A percentile compares a stretch with the other conserved stretches of the same genome.
Conservation (phyloP, 2,113 vertebrate species). For the Coracopsis vasa region DNA sequence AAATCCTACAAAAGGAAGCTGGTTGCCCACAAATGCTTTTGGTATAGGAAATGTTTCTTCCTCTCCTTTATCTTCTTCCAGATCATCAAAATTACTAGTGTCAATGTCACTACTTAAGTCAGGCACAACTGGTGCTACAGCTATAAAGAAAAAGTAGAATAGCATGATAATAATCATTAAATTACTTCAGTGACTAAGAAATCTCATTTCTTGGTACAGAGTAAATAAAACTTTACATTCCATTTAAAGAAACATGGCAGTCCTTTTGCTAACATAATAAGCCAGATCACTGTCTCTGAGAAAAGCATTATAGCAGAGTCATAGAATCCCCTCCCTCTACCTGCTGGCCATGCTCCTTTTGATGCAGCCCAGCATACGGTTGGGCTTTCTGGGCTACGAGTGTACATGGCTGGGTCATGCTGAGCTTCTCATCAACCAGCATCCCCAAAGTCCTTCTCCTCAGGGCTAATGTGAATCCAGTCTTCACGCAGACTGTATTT, state of each 20-base stretch:
- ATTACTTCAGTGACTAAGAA: not conserved
- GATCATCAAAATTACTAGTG: conserved; percentile 98
- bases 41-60: conserved; percentile 98
- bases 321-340: not conserved
- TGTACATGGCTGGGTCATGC: not conserved
- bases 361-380: not conserved
- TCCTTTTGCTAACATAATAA: not conserved
- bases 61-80: conserved; percentile 96
- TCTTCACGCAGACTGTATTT: not conserved
- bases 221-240: not conserved
- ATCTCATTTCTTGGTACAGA: not conserved
- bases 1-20: conserved; percentile 98
- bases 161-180: not conserved
- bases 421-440: not conserved
- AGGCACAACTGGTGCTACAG: conserved; percentile 95
- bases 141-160: conserved; percentile 66
- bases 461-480: not conserved
- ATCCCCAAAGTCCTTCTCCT: not conserved
- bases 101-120: conserved; percentile 98
- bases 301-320: not conserved
- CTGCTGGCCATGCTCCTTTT: not conserved
- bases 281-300: not conserved
- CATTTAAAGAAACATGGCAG: not conserved
- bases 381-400: not conserved
- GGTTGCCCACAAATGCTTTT: conserved; percentile 98